A percentile compares a stretch with the other conserved stretches of the same genome.
Evolutionary conservation across 2,888 invertebrate genomes (phyloP).

Genomic region (Galerucella pusilla): DNA sequence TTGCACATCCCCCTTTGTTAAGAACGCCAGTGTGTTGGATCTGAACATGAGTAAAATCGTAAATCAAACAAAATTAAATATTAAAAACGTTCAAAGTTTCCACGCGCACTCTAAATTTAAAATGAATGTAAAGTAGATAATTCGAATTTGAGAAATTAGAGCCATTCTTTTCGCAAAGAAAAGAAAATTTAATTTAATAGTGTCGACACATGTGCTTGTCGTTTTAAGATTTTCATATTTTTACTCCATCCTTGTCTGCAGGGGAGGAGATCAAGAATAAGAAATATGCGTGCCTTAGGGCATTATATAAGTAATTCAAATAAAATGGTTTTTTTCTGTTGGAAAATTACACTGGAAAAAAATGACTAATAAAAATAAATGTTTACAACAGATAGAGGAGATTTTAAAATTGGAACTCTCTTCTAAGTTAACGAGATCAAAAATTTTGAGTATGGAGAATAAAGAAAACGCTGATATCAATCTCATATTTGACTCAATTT

Average conservation of each 20-base stretch:
- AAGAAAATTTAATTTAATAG: conserved; percentile 66
- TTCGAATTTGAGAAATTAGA: conserved; percentile 66
- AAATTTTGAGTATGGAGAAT: neutral
- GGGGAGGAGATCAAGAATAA: conserved; percentile 39
- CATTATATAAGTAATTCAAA: conserved; percentile 53
- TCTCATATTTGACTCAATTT: conserved; percentile 13
- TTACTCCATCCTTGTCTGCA: conserved; percentile 49
- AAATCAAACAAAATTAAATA: conserved; percentile 68
- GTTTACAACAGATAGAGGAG: neutral
- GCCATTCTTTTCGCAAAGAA: conserved; percentile 64
- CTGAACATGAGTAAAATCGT: conserved; percentile 64
- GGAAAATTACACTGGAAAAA: conserved; percentile 48
- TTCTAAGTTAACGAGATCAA: neutral
- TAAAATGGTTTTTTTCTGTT: conserved; percentile 50
- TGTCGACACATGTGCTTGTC: conserved; percentile 65
- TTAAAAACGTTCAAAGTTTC: conserved; percentile 66
- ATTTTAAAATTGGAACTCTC: neutral
- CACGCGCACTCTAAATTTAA: conserved; percentile 65
- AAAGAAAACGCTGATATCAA: neutral
- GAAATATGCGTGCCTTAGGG: conserved; percentile 46
- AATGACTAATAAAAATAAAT: conserved; percentile 27
- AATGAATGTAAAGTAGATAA: conserved; percentile 68
- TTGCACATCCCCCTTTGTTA: neutral
- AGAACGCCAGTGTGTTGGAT: conserved; percentile 46
- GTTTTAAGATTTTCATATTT: conserved; percentile 64